phyloP scores from a whole-genome alignment of 92 coral and sea anemone species.

The Isaurus tuberculatus region DNA sequence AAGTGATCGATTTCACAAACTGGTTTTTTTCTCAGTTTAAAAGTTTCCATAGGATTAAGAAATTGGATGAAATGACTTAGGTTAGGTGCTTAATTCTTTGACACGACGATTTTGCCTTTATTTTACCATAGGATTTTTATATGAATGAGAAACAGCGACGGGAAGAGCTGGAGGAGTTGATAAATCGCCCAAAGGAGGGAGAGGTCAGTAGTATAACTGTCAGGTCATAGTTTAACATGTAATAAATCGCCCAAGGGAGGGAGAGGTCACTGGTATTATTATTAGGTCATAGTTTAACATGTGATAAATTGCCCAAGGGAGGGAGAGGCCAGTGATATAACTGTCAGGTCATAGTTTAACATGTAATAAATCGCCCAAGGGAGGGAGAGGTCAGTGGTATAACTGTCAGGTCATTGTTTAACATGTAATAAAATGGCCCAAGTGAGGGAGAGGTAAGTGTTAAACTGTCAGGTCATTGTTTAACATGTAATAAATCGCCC shows the following conservation, averaged over 20 bases:
- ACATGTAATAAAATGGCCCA: background rate
- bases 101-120: background rate
- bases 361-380: background rate
- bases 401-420: background rate
- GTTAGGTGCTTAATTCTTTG: background rate
- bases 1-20: too few relatives aligned
- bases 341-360: background rate
- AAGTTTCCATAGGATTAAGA: too few relatives aligned
- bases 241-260: background rate
- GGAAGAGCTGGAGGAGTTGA: slow-evolving; percentile 34
- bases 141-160: background rate
- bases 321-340: slow-evolving; percentile 3
- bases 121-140: slow-evolving; percentile 2
- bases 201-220: background rate
- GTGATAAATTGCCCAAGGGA: background rate
- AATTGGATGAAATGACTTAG: too few relatives aligned
- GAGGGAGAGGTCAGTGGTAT: slow-evolving; percentile 21
- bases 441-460: too few relatives aligned
- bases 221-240: background rate
- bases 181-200: slow-evolving; percentile 13
- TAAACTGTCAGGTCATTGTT: too few relatives aligned
- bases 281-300: background rate
- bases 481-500: too few relatives aligned
- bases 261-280: background rate
- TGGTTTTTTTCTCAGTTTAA: too few relatives aligned